Percentiles rank a stretch among this genome's conserved stretches.
These are phyloP conservation scores for Hiodon tergisus DNA, from an alignment of 2,113 vertebrate genomes.

Conservation along the genomic window DNA sequence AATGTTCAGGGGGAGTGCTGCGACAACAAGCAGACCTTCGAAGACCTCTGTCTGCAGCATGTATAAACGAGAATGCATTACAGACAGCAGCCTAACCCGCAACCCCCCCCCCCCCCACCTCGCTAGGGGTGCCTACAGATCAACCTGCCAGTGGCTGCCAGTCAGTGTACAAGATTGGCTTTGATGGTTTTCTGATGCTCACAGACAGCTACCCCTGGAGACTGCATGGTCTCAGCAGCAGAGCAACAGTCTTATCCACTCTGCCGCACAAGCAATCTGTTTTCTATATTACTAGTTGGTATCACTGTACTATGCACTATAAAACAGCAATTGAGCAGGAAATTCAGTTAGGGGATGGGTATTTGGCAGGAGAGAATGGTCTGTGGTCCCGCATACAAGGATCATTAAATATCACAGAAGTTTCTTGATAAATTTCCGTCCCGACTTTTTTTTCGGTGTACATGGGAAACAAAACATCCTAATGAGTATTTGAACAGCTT, in stretches of 20 bases:
- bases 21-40: constrained; percentile 33
- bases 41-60: constrained; percentile 54
- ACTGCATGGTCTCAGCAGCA: constrained; percentile 63
- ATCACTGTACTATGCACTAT: constrained; percentile 77
- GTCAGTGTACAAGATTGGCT: constrained; percentile 69
- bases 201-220: constrained; percentile 66
- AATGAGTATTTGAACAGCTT: constrained; percentile 75
- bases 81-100: constrained; percentile 43
- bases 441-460: constrained; percentile 53
- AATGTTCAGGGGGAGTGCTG: not conserved
- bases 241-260: constrained; percentile 69
- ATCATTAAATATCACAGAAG: constrained; percentile 59
- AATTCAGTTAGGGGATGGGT: constrained; percentile 74
- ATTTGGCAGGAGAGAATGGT: constrained; percentile 65
- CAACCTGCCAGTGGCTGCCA: constrained; percentile 72
- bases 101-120: constrained; percentile 35
- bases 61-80: constrained; percentile 52
- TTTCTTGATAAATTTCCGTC: constrained; percentile 58
- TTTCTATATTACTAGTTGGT: constrained; percentile 76
- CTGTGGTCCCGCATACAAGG: constrained; percentile 61
- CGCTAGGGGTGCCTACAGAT: constrained; percentile 57
- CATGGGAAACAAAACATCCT: constrained; percentile 66
- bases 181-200: constrained; percentile 75
- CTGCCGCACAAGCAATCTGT: constrained; percentile 72
- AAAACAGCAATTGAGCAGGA: constrained; percentile 77